Conservation (phyloP, 1,140 invertebrate species). For the Bombus breviceps region DNA sequence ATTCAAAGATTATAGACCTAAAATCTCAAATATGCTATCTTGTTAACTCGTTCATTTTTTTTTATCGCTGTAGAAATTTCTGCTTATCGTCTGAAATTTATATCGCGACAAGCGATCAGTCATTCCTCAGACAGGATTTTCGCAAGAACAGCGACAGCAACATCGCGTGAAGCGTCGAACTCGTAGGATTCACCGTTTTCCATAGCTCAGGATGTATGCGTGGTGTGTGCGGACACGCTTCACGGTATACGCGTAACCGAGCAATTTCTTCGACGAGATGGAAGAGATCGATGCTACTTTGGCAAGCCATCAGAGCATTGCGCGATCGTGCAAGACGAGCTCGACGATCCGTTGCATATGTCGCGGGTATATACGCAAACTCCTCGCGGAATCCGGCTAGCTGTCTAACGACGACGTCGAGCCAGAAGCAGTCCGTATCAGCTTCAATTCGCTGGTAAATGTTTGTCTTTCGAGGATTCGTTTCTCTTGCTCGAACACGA, state of each 20-base stretch:
- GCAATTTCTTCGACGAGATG: slow-evolving; percentile 62
- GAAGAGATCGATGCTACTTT: slow-evolving; percentile 67
- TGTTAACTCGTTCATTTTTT: not conserved
- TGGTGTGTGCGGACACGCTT: slow-evolving; percentile 20
- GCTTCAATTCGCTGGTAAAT: slow-evolving; percentile 30
- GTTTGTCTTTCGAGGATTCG: slow-evolving; percentile 27
- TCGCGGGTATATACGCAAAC: not conserved
- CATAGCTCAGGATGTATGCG: not conserved
- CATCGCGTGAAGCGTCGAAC: not conserved
- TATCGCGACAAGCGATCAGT: not conserved
- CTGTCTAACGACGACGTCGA: slow-evolving; percentile 25
- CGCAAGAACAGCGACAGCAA: not conserved
- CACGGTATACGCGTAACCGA: slow-evolving; percentile 29
- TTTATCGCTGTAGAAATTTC: no score
- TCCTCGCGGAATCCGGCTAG: slow-evolving; percentile 35
- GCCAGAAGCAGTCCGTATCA: slow-evolving; percentile 24
- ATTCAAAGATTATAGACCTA: no score
- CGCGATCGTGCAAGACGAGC: slow-evolving; percentile 48
- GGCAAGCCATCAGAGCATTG: slow-evolving; percentile 57
- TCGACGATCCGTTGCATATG: slow-evolving; percentile 32
- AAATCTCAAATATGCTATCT: no score
- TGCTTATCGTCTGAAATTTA: not conserved
- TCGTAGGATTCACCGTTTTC: not conserved
- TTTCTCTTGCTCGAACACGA: not conserved
- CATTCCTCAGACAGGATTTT: not conserved